Percentiles rank a stretch among this genome's conserved stretches.
These are phyloP conservation scores for Archivesica marissinica DNA, from an alignment of 1,140 invertebrate genomes.

Conservation along the genomic window DNA sequence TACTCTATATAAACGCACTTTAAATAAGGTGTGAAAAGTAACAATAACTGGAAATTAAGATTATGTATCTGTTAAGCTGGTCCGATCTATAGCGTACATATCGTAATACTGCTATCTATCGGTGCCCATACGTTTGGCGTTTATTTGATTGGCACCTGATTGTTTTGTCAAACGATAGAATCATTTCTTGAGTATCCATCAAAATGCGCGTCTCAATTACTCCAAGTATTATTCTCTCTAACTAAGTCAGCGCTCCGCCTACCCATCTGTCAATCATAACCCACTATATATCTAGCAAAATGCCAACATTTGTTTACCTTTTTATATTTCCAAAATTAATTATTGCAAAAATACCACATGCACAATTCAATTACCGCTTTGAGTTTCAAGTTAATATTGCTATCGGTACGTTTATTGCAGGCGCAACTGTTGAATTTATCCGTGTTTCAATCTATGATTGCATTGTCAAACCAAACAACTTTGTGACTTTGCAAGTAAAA, in stretches of 20 bases:
- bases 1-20: conserved; percentile 22
- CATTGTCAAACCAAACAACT: conserved; percentile 9
- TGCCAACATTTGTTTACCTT: conserved; percentile 28
- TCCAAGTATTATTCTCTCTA: neutral
- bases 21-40: conserved; percentile 51
- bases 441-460: conserved; percentile 27
- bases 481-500: conserved; percentile 44
- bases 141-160: conserved; percentile 53
- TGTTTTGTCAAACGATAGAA: conserved; percentile 50
- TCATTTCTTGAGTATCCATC: conserved; percentile 24
- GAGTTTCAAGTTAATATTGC: neutral
- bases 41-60: conserved; percentile 19
- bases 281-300: neutral
- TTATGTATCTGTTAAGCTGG: neutral
- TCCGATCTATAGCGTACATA: conserved; percentile 39
- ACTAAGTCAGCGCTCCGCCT: conserved; percentile 11
- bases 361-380: conserved; percentile 5
- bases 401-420: neutral
- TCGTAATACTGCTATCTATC: conserved; percentile 32
- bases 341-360: conserved; percentile 24
- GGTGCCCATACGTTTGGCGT: neutral
- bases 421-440: conserved; percentile 29
- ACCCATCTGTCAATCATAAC: neutral
- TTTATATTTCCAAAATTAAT: conserved; percentile 46
- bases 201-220: conserved; percentile 32